Base-by-base conservation (phyloP, 2,113 vertebrate genomes). In the Pogona vitticeps region DNA sequence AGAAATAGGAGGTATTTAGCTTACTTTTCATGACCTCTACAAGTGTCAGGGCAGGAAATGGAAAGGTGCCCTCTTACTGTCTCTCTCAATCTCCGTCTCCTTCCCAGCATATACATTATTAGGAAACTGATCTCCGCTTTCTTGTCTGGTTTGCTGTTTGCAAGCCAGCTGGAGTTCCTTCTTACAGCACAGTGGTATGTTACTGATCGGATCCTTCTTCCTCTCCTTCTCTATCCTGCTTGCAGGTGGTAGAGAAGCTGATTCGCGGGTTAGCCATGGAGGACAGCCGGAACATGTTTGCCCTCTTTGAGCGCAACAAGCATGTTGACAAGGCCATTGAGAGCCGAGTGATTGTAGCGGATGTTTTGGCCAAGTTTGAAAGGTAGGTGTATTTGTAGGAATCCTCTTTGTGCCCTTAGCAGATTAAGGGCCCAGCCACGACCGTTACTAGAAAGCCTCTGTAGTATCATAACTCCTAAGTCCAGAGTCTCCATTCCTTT, bases 191-290 rank as follows among this genome's bases (percentile, higher is more conserved):
- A 59, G 38, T 13, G 8, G 31, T 23, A 33, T 42, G 52, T 33
- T 31, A 36, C n/a, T 20, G 17, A 15, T 17, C 1, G 9, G 46
- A 3, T 46, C 7, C 18, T 33, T 40, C n/a, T 58, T 58, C 40
- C 59, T 40, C 23, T 26, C 13, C 40, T 76, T 76, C 73, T 76
- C 23, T 59, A 18, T 59, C 21, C 56, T 28, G 15, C n/a, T 56
- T 81, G 36, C 86, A 96, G 96, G 96, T 96, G 72, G 96, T 96
- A 61, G 96, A 96, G 20, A 96, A 96, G 89, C 86, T 96, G 86
- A 96, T 96, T 88, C 94, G 96, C 38, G 96, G 96, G 0, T 1
- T 96, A 40, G 96, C 95, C 0, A 96, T 96, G 96, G 96, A 96
- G 65, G 94, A 96, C 90, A 96, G 96, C 72, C 92, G 95, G 2